Base-by-base conservation (phyloP, 2,888 invertebrate genomes). In the Alcis repandata region DNA sequence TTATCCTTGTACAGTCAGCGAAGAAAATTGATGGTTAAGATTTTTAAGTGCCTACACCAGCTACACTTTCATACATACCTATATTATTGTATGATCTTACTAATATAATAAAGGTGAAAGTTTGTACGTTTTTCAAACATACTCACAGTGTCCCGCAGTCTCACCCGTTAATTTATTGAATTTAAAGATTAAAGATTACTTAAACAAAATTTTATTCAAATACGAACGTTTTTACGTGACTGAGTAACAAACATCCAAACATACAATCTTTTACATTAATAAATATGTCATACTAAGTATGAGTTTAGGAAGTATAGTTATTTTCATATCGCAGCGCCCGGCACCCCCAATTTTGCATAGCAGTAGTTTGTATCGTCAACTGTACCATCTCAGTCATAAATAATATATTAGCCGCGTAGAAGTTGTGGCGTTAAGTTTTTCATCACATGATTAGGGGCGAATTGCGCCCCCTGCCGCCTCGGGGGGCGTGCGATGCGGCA, bases 371-470 rank as follows among this genome's bases (percentile, higher is more conserved):
- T 43, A 17, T 8, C 11, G 17, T 45, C 36, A 11, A 33, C 51
- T 58, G 20, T 45, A 52, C 43, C 32, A 63, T 56, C 32, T 57
- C 32, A 53, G 38, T 57, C 67, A 68, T 70, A 70, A 63, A 70
- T 73, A 68, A 71, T 69, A 62, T 64, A 70, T 70, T 53, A 70
- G 53, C 32, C 56, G 59, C 68, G 74, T 66, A 70, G 72, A 72
- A 71, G 60, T 64, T 78, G 77, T 62, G 75, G 83, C 79, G 86
- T 79, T 85, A 89, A 92, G 91, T 92, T 92, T 92, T 89, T 90
- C 91, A 92, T 91, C 89, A 89, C 89, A 85, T 91, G 88, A 89
- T 91, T 90, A 90, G 83, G 85, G 79, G 86, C 75, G 86, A 89
- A 89, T 90, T 88, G 82, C 80, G 78, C 82, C 79, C 79, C 76